Conservation (phyloP, 2,113 vertebrate genomes). For the Bufo gargarizans region DNA sequence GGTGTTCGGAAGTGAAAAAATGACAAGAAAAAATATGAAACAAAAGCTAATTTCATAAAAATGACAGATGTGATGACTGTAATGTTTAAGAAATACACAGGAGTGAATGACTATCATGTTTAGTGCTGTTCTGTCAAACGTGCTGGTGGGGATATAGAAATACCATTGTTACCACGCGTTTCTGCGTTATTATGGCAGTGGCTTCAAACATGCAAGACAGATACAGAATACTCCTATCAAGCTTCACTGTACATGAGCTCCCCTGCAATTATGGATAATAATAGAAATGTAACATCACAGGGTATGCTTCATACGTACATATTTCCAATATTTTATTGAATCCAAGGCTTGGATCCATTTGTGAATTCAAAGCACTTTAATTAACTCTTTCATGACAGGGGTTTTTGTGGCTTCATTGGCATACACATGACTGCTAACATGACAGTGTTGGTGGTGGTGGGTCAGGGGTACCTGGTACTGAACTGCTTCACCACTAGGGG, state of each 20-base stretch:
- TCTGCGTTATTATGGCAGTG: neutral
- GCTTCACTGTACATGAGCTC: neutral
- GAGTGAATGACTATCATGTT: slow-evolving; percentile 41
- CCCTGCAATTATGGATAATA: neutral
- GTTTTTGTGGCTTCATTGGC: too few species aligned
- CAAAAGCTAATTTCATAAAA: slow-evolving; percentile 29
- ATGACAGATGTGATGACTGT: slow-evolving; percentile 36
- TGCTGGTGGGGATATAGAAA: slow-evolving; percentile 10
- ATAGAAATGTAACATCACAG: neutral
- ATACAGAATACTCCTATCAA: neutral
- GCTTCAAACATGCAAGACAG: neutral
- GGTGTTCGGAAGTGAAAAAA: slow-evolving; percentile 16
- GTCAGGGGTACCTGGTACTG: too few species aligned
- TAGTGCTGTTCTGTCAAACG: slow-evolving; percentile 33
- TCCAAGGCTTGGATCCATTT: neutral
- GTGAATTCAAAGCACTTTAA: neutral
- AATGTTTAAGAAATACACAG: slow-evolving; percentile 27
- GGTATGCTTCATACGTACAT: neutral
- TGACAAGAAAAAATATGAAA: slow-evolving; percentile 41
- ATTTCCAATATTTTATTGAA: neutral
- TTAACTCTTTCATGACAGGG: neutral
- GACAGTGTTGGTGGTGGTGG: too few species aligned
- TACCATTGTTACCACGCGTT: slow-evolving; percentile 15
- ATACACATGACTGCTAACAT: too few species aligned
- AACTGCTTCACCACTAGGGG: too few species aligned